Evolutionary conservation across 1,140 invertebrate species (phyloP), one percentile per base, ranked within the genome.

Genomic region (Camponotus vicinus): DNA sequence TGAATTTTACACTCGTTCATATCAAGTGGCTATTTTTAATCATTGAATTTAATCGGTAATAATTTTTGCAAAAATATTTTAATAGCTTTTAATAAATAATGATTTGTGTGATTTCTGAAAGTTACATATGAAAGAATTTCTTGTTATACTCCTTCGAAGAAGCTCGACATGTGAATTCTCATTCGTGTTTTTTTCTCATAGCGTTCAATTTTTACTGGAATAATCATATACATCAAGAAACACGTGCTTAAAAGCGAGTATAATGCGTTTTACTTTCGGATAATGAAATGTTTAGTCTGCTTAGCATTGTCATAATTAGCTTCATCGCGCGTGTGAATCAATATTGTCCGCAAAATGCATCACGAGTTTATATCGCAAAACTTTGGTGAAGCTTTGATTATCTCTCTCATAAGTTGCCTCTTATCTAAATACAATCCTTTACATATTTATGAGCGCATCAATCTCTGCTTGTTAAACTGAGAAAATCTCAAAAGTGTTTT

Each of bases 101-200:
- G 5, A 52, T 52, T 18, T 15, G 49, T 15, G 49, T 52, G 49
- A 0, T 52, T 52, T 52, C 3, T 18, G 49, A 52, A 18, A 52
- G 15, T 52, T 52, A 49, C 4, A 4, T 49, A 52, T 5, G 15
- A 52, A 52, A 52, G 4, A 52, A 52, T 52, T 52, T 15, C 11
- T 73, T 9, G 52, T 57, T 70, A 45, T 11, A 5, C 2, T 21
- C 4, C 11, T 57, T 15, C 11, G 52, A 55, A 57, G n/a, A 57
- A 27, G n/a, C 59, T 40, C 3, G 71, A 27, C 37, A 95, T 95
- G 18, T 85, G 21, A 21, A 59, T 55, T 15, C 4, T 45, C 5
- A 32, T 8, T 64, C 27, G 34, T 27, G 21, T 42, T 63, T 8
- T 40, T 63, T 8, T 40, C 61, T 59, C 13, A 13, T 49, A 52